A percentile compares a stretch with the other conserved stretches of the same genome.
phyloP scores from a whole-genome alignment of 2,888 invertebrate genomes.

The Dorcus parallelipipedus region DNA sequence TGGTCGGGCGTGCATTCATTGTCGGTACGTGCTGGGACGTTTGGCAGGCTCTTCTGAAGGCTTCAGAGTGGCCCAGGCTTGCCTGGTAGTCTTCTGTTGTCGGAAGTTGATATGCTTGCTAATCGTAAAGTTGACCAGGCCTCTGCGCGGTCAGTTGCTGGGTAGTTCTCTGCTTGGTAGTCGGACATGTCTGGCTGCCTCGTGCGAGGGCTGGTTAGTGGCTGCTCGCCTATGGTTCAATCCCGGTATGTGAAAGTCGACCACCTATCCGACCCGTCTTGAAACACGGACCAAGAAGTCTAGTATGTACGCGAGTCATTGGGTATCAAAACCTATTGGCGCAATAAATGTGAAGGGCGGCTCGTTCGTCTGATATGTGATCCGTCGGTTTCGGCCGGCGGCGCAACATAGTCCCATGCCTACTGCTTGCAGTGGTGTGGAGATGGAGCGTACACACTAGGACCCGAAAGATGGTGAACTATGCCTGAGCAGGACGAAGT shows the following conservation, averaged over 20 bases:
- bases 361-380: not conserved
- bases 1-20: conserved; percentile 23
- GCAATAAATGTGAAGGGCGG: too few species aligned
- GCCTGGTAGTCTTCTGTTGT: too few species aligned
- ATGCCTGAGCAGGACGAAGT: too few species aligned
- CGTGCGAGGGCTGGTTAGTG: not conserved
- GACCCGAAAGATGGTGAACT: too few species aligned
- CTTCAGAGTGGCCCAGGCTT: conserved; percentile 57
- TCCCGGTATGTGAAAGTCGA: conserved; percentile 23
- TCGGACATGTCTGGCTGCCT: not conserved
- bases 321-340: conserved; percentile 51
- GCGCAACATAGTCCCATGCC: conserved; percentile 2
- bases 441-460: too few species aligned
- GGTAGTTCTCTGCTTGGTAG: not conserved
- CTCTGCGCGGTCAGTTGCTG: not conserved
- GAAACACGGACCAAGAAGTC: conserved; percentile 73
- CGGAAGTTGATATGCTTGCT: too few species aligned
- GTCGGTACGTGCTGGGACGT: conserved; percentile 56
- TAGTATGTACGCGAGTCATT: conserved; percentile 63
- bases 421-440: conserved; percentile 1
- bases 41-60: conserved; percentile 53
- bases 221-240: not conserved
- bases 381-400: not conserved
- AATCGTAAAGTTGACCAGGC: not conserved
- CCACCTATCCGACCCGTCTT: conserved; percentile 48